A percentile compares a stretch with the other conserved stretches of the same genome.
Evolutionary conservation across 2,888 invertebrate species (phyloP).

Genomic region (Drosophila robusta): DNA sequence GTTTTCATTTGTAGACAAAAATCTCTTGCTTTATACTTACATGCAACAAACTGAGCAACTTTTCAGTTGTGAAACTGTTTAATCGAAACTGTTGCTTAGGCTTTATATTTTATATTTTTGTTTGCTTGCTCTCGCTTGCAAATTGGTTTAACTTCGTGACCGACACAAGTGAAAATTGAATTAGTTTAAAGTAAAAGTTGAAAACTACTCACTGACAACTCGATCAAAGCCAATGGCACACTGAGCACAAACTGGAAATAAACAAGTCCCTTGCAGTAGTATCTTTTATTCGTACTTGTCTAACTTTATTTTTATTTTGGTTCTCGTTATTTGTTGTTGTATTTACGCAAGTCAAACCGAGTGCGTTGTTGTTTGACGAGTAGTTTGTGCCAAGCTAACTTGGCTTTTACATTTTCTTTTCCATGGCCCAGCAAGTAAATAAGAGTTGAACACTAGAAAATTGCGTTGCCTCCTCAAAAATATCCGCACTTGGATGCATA

Average conservation of each 20-base stretch:
- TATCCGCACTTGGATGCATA: conserved; percentile 54
- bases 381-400: conserved; percentile 45
- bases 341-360: conserved; percentile 15
- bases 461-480: conserved; percentile 35
- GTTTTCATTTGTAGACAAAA: conserved; percentile 44
- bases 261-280: conserved; percentile 37
- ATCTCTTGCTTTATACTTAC: conserved; percentile 55
- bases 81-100: conserved; percentile 18
- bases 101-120: conserved; percentile 17
- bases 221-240: conserved; percentile 51
- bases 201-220: conserved; percentile 55
- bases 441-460: conserved; percentile 44
- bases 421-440: conserved; percentile 36
- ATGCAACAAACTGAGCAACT: conserved; percentile 43
- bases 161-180: conserved; percentile 65
- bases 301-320: conserved; percentile 2
- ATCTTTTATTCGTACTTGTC: conserved; percentile 17
- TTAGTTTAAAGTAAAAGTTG: conserved; percentile 55
- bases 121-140: conserved; percentile 33
- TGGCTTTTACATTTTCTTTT: conserved; percentile 38
- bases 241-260: conserved; percentile 39
- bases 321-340: conserved; percentile 16
- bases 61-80: conserved; percentile 6
- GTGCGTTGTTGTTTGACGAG: conserved; percentile 35
- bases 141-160: conserved; percentile 67